phyloP scores from a whole-genome alignment of 2,797 vertebrate genomes.

The Peromyscus nudipes region DNA sequence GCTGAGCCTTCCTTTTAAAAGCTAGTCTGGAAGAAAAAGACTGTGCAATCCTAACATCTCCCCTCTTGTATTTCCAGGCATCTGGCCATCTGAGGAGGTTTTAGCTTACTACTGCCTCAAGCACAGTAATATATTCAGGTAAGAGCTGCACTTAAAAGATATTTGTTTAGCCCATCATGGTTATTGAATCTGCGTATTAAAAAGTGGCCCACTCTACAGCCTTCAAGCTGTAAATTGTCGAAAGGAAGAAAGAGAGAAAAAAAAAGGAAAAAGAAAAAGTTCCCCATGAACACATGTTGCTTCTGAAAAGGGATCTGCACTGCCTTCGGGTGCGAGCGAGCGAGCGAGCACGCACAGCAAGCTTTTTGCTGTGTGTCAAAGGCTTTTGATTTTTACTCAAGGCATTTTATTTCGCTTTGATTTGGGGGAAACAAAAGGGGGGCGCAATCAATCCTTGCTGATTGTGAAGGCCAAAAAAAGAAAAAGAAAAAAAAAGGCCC shows the following conservation, averaged over 20 bases:
- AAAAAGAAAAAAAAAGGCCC: conserved; percentile 73
- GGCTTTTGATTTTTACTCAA: conserved; percentile 99
- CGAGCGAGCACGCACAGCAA: conserved; percentile 85
- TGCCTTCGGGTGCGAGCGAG: conserved; percentile 89
- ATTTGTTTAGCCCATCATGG: conserved; percentile 71
- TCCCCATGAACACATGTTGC: conserved; percentile 87
- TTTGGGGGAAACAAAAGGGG: conserved; percentile 94
- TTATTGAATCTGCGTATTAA: conserved; percentile 86
- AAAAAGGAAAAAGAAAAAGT: conserved; percentile 69
- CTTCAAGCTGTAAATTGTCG: conserved; percentile 85
- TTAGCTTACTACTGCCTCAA: conserved; percentile 98
- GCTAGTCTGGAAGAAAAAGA: conserved; percentile 56
- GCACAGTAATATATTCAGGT: conserved; percentile 96
- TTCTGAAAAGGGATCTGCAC: conserved; percentile 87
- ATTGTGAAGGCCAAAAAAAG: conserved; percentile 95
- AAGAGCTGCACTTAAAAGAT: conserved; percentile 85
- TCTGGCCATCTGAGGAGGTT: conserved; percentile 99
- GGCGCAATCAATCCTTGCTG: conserved; percentile 94
- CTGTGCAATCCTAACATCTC: conserved; percentile 34
- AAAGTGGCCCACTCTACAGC: conserved; percentile 84
- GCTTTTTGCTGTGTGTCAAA: conserved; percentile 92
- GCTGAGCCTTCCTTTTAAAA: conserved; percentile 64
- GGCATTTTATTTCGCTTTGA: conserved; percentile 97
- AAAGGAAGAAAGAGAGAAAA: background rate
- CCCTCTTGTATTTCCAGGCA: conserved; percentile 90